Evolutionary conservation across 2,888 invertebrate genomes (phyloP).

Genomic region (Lasius fuliginosus): DNA sequence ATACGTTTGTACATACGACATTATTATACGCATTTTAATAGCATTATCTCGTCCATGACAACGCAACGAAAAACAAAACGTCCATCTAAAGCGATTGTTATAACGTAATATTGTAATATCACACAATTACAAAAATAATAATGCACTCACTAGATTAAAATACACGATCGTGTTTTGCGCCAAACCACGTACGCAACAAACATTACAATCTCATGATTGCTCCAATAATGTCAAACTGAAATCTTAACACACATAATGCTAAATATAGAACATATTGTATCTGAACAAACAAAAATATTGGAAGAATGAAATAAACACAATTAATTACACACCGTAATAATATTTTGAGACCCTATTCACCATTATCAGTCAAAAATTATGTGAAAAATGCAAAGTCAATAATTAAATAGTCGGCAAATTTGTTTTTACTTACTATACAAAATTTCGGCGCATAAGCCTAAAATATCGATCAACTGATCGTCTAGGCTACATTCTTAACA

Average conservation of each 20-base stretch:
- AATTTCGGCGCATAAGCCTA: not conserved
- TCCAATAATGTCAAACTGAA: not conserved
- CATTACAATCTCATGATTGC: not conserved
- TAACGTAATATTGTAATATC: not conserved
- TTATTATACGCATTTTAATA: not conserved
- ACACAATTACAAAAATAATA: not conserved
- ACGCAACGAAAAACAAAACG: not conserved
- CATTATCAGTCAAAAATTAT: not conserved
- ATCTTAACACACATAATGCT: not conserved
- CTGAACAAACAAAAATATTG: not conserved
- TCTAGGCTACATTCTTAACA: too few species aligned
- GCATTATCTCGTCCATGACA: not conserved
- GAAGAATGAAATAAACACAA: not conserved
- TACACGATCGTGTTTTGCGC: not conserved
- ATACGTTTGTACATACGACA: not conserved
- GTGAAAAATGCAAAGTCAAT: not conserved
- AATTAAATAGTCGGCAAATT: not conserved
- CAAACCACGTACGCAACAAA: not conserved
- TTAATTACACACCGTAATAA: not conserved
- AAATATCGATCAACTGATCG: not conserved
- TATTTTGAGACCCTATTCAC: not conserved
- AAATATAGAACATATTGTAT: not conserved
- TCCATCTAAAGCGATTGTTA: not conserved
- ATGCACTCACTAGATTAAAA: not conserved
- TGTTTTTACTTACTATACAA: not conserved